Conservation (phyloP, 1,140 invertebrate species). For the Drosophila baimaii region DNA sequence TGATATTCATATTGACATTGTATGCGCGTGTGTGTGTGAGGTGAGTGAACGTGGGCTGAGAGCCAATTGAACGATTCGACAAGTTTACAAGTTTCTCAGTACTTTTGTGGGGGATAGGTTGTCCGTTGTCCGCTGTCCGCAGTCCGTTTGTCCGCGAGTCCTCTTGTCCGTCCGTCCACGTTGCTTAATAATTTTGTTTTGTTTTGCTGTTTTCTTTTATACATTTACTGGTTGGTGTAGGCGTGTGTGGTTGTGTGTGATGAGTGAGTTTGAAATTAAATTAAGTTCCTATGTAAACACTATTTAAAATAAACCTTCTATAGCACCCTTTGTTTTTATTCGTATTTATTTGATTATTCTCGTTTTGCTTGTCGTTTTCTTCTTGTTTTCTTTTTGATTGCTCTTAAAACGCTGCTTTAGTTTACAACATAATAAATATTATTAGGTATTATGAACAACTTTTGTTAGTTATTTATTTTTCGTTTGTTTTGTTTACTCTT, state of each 20-base stretch:
- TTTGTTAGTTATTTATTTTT: slow-evolving; percentile 46
- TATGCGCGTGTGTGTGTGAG: slow-evolving; percentile 26
- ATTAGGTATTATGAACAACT: slow-evolving; percentile 37
- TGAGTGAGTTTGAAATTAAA: slow-evolving; percentile 55
- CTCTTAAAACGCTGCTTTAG: slow-evolving; percentile 34
- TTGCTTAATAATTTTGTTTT: slow-evolving; percentile 78
- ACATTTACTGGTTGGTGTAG: slow-evolving; percentile 64
- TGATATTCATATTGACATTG: slow-evolving; percentile 51
- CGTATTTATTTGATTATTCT: slow-evolving; percentile 60
- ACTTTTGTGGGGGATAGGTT: slow-evolving; percentile 45
- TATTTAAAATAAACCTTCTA: slow-evolving; percentile 84
- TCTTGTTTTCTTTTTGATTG: slow-evolving; percentile 25
- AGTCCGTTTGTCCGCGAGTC: slow-evolving; percentile 29
- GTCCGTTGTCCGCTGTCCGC: slow-evolving; percentile 33
- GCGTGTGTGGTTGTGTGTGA: slow-evolving; percentile 48
- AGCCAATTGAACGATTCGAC: slow-evolving; percentile 62
- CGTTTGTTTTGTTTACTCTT: slow-evolving; percentile 40
- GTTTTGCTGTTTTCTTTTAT: slow-evolving; percentile 65
- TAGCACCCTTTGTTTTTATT: slow-evolving; percentile 84
- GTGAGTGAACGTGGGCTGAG: slow-evolving; percentile 45
- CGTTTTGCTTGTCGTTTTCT: slow-evolving; percentile 53
- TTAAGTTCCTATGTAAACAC: slow-evolving; percentile 71
- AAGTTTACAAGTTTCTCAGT: slow-evolving; percentile 75
- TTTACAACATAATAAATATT: slow-evolving; percentile 43
- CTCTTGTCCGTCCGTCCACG: slow-evolving; percentile 41